These are phyloP conservation scores for Stramonita haemastoma DNA, from an alignment of 2,888 invertebrate genomes.

Conservation along the genomic window DNA sequence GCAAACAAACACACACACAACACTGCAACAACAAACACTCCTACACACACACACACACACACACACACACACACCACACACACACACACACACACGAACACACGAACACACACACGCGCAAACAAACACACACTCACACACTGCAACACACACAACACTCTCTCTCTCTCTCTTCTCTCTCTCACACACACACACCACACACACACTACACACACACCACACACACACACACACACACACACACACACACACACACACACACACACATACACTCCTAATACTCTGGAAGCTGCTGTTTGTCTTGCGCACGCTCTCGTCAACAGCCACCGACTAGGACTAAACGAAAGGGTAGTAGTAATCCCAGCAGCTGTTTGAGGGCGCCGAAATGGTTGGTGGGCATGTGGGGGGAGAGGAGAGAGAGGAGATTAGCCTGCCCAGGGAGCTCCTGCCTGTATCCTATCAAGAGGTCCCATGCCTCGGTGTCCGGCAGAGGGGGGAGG, in stretches of 20 bases:
- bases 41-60: no score
- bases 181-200: background rate
- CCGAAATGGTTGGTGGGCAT: background rate
- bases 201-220: background rate
- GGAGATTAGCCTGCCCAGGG: conserved; percentile 25
- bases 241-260: background rate
- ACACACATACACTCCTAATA: background rate
- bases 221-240: no score
- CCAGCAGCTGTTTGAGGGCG: background rate
- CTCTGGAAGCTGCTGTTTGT: conserved; percentile 28
- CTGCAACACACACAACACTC: no score
- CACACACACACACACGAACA: no score
- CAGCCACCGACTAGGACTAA: background rate
- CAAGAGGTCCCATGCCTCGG: background rate
- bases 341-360: background rate
- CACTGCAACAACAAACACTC: no score
- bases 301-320: conserved; percentile 38
- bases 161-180: no score
- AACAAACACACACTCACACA: no score
- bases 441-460: background rate
- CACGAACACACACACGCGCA: no score
- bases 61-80: no score
- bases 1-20: background rate
- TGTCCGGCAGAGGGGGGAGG: background rate
- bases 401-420: background rate